Conservation (phyloP, 2,888 invertebrate genomes). For the Caenorhabditis macrosperma region DNA sequence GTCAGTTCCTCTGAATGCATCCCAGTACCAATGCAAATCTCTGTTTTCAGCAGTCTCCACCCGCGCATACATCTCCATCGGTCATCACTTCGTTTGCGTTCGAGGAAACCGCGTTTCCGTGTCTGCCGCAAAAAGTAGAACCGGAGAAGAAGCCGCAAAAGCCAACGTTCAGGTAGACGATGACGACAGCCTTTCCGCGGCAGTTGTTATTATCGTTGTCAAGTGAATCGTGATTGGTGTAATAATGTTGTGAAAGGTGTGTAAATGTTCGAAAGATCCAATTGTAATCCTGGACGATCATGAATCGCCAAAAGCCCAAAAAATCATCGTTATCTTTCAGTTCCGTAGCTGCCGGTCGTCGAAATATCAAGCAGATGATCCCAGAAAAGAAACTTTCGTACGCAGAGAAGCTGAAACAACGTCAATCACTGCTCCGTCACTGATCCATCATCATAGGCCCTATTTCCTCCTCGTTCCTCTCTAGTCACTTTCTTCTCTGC, state of each 20-base stretch:
- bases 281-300: not conserved
- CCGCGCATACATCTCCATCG: not conserved
- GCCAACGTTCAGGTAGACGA: conserved; percentile 67
- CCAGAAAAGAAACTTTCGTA: conserved; percentile 64
- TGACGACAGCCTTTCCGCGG: conserved; percentile 4
- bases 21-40: not conserved
- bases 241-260: conserved; percentile 26
- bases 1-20: not conserved
- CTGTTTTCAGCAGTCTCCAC: conserved; percentile 17
- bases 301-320: not conserved
- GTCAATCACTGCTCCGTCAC: conserved; percentile 17
- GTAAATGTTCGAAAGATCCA: conserved; percentile 4
- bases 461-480: conserved; percentile 11
- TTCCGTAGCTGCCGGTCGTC: conserved; percentile 48
- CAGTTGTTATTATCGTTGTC: conserved; percentile 38
- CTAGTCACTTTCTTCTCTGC: conserved; percentile 31
- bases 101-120: conserved; percentile 72
- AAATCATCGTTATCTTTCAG: conserved; percentile 37
- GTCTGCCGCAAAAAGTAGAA: conserved; percentile 65
- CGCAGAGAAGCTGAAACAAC: conserved; percentile 63
- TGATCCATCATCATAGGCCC: conserved; percentile 5
- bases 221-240: conserved; percentile 21
- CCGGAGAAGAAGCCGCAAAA: conserved; percentile 62
- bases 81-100: conserved; percentile 63
- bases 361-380: conserved; percentile 45